Evolutionary conservation across 2,113 vertebrate species (phyloP).

Genomic region (Synchiropus splendidus): DNA sequence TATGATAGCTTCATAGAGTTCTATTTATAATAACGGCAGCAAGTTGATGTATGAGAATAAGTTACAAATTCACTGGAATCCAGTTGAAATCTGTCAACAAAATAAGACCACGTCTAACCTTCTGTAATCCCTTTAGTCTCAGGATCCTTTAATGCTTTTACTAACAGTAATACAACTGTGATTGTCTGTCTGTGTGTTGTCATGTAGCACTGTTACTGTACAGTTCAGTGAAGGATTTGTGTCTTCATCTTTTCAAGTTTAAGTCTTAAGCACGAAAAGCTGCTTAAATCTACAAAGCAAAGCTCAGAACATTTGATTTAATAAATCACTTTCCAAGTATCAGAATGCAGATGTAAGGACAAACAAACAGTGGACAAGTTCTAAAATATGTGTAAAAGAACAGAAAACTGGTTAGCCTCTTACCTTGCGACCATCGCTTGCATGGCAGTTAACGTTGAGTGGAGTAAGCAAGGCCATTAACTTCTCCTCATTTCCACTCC

Average conservation of each 20-base stretch:
- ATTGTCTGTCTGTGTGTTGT: constrained; percentile 3
- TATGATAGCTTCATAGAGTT: too few species aligned
- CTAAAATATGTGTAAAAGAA: too few species aligned
- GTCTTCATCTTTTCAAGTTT: constrained; percentile 26
- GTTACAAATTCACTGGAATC: too few species aligned
- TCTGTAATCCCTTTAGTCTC: too few species aligned
- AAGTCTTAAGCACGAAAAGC: constrained; percentile 6
- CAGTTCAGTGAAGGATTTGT: constrained; percentile 16
- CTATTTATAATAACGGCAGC: too few species aligned
- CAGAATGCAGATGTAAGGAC: too few species aligned
- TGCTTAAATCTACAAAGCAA: constrained; percentile 16
- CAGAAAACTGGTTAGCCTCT: constrained; percentile 33
- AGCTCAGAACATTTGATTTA: constrained; percentile 11
- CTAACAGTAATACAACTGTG: background rate
- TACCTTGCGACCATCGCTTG: constrained; percentile 96
- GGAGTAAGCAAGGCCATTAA: constrained; percentile 97
- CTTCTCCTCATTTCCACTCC: constrained; percentile 99
- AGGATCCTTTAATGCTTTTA: too few species aligned
- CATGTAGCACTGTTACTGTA: constrained; percentile 1
- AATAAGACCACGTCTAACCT: too few species aligned
- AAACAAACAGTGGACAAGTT: too few species aligned
- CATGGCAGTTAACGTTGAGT: constrained; percentile 98
- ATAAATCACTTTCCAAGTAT: constrained; percentile 2
- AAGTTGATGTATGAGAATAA: too few species aligned
- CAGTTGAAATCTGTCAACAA: too few species aligned